Evolutionary conservation across 1,140 invertebrate genomes (phyloP).

Genomic region (Antheraea pernyi): DNA sequence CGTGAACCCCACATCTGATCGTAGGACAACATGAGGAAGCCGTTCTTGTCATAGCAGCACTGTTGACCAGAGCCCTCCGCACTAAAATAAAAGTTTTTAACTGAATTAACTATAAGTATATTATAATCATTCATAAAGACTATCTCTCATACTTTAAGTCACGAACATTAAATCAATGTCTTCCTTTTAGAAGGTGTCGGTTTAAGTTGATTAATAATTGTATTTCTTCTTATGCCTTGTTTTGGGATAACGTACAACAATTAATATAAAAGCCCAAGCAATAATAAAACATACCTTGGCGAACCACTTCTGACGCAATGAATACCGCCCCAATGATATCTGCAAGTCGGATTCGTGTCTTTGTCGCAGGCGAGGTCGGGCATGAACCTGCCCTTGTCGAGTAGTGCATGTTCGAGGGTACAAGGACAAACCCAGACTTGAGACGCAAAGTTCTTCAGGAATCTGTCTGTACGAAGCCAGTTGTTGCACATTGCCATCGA

Average conservation of each 20-base stretch:
- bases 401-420: slow-evolving; percentile 91
- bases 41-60: slow-evolving; percentile 96
- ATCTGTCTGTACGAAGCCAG: slow-evolving; percentile 93
- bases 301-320: slow-evolving; percentile 96
- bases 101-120: background rate
- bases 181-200: too few relatives aligned
- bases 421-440: slow-evolving; percentile 95
- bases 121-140: background rate
- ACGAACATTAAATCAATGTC: too few relatives aligned
- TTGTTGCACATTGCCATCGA: slow-evolving; percentile 89
- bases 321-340: slow-evolving; percentile 91
- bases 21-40: slow-evolving; percentile 94
- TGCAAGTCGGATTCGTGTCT: slow-evolving; percentile 93
- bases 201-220: too few relatives aligned
- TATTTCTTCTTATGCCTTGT: too few relatives aligned
- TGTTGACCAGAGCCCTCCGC: slow-evolving; percentile 96
- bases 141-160: too few relatives aligned
- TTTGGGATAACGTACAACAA: too few relatives aligned
- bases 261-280: too few relatives aligned
- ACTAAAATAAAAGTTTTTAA: slow-evolving; percentile 70
- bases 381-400: slow-evolving; percentile 95
- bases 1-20: slow-evolving; percentile 97
- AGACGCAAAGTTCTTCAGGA: slow-evolving; percentile 92
- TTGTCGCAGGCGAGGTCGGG: slow-evolving; percentile 95
- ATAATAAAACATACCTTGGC: slow-evolving; percentile 86